Evolutionary conservation across 2,797 vertebrate genomes (phyloP), one percentile per base, ranked within the genome.

Genomic region (Brachymystax lenok): DNA sequence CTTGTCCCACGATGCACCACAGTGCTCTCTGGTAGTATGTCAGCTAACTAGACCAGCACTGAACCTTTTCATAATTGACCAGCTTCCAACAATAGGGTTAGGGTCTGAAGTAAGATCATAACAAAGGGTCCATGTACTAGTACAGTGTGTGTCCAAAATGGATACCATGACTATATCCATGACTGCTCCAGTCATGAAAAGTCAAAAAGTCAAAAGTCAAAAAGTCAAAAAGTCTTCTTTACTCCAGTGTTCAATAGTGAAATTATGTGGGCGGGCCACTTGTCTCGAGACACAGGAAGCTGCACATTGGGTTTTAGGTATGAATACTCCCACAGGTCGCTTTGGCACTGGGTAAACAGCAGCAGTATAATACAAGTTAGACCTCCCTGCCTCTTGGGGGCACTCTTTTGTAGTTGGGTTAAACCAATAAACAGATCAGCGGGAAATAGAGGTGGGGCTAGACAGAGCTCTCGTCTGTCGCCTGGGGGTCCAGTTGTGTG

Each of bases 381-480:
- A 69, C 82, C 80, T 40, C 73, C 86, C 81, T 75, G 81, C 84
- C 67, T 79, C 80, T 83, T 79, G 66, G 10, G 80, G 35, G 84
- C 64, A 71, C 70, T 5, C 5, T 46, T 71, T 74, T 80, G 78
- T 19, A 28, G 19, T 35, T 30, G 12, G 79, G 76, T 59, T 69
- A 51, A 64, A 80, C 28, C 3, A 80, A 90, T 85, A 87, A 89
- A 46, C 40, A 46, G 40, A 61, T 50, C 52, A 27, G 78, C 33
- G 59, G 46, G 19, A 46, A 8, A 59, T 17, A 46, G 40, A 3
- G 24, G 68, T 24, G 1, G n/a, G 73, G 84, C 92, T 96, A 99
- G 89, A 99, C 97, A 0, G 98, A 98, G 92, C 98, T 99, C 93
- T 99, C 97, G 0, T 99, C 97, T 13, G 97, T 95, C 84, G 97